phyloP scores from a whole-genome alignment of 2,113 vertebrate genomes.

The Glareola pratincola region DNA sequence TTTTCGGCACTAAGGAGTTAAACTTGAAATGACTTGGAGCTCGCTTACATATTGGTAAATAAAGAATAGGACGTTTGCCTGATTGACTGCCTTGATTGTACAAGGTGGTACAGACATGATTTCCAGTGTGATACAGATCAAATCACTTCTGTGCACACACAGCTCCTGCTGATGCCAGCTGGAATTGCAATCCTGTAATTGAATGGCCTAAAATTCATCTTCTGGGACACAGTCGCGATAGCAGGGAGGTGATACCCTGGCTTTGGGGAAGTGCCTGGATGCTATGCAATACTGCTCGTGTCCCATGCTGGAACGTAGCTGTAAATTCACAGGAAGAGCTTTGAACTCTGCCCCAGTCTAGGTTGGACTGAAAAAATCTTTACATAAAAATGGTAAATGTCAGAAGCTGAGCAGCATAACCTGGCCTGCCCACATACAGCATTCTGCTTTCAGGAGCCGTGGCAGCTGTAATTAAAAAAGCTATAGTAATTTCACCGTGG shows the following conservation, averaged over 20 bases:
- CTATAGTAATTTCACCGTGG: neutral
- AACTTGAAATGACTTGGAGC: neutral
- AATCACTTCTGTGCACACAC: neutral
- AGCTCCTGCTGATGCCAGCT: neutral
- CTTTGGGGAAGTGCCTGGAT: conserved; percentile 1
- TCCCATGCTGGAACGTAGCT: neutral
- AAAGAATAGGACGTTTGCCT: neutral
- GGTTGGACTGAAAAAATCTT: neutral
- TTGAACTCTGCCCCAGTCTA: neutral
- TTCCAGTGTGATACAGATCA: neutral
- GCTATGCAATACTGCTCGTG: conserved; percentile 11
- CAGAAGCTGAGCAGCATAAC: neutral
- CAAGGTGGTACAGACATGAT: neutral
- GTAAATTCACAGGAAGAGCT: neutral
- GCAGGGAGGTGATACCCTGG: neutral
- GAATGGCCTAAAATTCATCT: neutral
- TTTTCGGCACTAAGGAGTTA: neutral
- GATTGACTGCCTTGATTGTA: neutral
- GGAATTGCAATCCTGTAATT: neutral
- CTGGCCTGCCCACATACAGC: neutral
- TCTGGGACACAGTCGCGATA: neutral
- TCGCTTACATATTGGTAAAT: neutral
- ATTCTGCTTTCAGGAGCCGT: conserved; percentile 1
- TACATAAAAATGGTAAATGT: neutral
- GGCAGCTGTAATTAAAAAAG: neutral